These are phyloP conservation scores for Panopea generosa DNA, from an alignment of 2,888 invertebrate genomes.

Conservation along the genomic window DNA sequence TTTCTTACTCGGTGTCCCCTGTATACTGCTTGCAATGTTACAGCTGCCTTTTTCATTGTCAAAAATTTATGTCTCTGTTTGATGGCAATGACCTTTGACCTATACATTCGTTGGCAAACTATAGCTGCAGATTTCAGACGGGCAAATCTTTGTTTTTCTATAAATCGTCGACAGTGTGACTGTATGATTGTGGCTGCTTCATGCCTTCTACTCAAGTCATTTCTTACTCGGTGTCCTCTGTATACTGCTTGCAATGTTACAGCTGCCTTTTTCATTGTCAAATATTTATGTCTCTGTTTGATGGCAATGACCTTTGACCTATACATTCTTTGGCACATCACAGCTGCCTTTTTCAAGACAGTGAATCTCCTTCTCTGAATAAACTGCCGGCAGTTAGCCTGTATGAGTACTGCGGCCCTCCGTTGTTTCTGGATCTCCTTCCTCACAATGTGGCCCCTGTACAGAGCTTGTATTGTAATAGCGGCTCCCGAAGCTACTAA, in stretches of 20 bases:
- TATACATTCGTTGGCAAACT: slow-evolving; percentile 57
- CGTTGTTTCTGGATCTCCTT: slow-evolving; percentile 27
- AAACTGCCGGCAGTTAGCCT: slow-evolving; percentile 49
- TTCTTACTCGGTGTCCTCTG: slow-evolving; percentile 3
- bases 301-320: slow-evolving; percentile 14
- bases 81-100: slow-evolving; percentile 34
- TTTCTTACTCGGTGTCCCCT: slow-evolving; percentile 49
- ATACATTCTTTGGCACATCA: slow-evolving; percentile 16
- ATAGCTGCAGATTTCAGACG: not conserved
- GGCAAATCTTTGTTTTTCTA: not conserved
- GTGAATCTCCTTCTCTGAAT: slow-evolving; percentile 22
- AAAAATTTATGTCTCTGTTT: slow-evolving; percentile 34
- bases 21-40: not conserved
- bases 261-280: not conserved
- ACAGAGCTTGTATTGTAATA: slow-evolving; percentile 66
- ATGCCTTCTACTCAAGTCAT: slow-evolving; percentile 12
- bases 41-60: not conserved
- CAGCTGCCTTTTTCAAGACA: slow-evolving; percentile 40
- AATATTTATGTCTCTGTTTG: slow-evolving; percentile 4
- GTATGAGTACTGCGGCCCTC: slow-evolving; percentile 63
- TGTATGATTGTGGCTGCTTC: slow-evolving; percentile 66
- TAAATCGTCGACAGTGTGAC: slow-evolving; percentile 15
- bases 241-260: slow-evolving; percentile 26
- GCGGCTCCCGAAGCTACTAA: slow-evolving; percentile 56
- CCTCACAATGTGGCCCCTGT: slow-evolving; percentile 38